Evolutionary conservation across 2,888 invertebrate species (phyloP), one percentile per base, ranked within the genome.

Genomic region (Timandra comae): DNA sequence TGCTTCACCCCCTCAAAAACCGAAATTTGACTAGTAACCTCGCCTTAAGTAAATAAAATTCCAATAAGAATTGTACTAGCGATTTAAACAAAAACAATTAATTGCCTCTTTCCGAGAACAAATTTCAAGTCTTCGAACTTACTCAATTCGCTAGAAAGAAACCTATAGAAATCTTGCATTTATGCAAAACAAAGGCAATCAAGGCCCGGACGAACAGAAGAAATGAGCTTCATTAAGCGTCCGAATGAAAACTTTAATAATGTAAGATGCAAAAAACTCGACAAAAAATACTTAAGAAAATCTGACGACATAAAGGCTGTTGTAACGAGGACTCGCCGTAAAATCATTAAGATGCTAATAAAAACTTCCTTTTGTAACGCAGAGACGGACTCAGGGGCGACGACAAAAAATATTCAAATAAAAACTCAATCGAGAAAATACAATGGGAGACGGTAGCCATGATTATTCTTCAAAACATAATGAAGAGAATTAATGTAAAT

Each of bases 321-420:
- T 84, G 84, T 85, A 85, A 85, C 81, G 77, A 81, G 80, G 81
- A 78, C 78, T 74, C 74, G 78, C 82, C 85, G 86, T 86, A 86
- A 86, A 86, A 86, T 86, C 86, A 86, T 86, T 86, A 86, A 86
- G 86, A 86, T 86, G 86, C 86, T 86, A 86, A 86, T 86, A 86
- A 86, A 86, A 86, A 85, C 86, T 85, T 86, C 81, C 85, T 85
- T 84, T 84, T 84, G 84, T 84, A 67, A 70, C 72, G 62, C 78
- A 73, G 79, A 75, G 78, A 74, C 76, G 78, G 76, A 81, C 79
- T 76, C 66, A 50, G 68, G 65, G 66, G 61, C 64, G 65, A 44
- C 56, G 62, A 58, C 63, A 76, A 79, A 75, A 82, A 82, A 82
- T 82, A 84, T 82, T 86, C 86, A 85, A 86, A 86, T 85, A 85